Evolutionary conservation across 2,888 invertebrate genomes (phyloP).

Genomic region (Teleogryllus oceanicus): DNA sequence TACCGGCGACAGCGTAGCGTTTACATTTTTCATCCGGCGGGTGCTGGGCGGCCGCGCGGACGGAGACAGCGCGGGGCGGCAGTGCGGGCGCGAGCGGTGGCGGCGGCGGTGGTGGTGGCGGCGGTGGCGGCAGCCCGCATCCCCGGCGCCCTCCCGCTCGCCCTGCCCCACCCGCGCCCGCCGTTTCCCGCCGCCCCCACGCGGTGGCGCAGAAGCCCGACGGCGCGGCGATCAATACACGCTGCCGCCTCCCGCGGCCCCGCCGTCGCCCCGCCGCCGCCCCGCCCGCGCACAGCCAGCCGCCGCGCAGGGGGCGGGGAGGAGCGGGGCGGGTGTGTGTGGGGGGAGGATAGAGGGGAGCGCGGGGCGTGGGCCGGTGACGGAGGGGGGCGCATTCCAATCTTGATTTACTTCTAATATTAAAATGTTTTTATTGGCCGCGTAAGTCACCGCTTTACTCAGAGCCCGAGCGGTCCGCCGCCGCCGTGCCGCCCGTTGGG

Average conservation of each 20-base stretch:
- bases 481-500: neutral
- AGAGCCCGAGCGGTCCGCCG: neutral
- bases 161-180: neutral
- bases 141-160: neutral
- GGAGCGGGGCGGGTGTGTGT: too few species aligned
- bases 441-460: constrained; percentile 6
- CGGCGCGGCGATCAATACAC: constrained; percentile 18
- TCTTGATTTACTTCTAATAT: constrained; percentile 18
- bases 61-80: too few species aligned
- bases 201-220: constrained; percentile 9
- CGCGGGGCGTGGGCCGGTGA: too few species aligned
- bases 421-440: constrained; percentile 4
- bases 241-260: neutral
- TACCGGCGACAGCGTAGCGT: constrained; percentile 18
- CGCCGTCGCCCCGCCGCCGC: too few species aligned
- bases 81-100: neutral
- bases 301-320: neutral
- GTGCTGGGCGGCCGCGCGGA: neutral
- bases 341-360: too few species aligned
- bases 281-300: neutral
- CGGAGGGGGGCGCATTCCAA: neutral
- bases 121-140: neutral
- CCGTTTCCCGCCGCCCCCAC: neutral
- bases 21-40: constrained; percentile 18
- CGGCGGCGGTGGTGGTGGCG: neutral